These are phyloP conservation scores for Cuniculus paca DNA, from an alignment of 2,797 vertebrate genomes.

Conservation along the genomic window DNA sequence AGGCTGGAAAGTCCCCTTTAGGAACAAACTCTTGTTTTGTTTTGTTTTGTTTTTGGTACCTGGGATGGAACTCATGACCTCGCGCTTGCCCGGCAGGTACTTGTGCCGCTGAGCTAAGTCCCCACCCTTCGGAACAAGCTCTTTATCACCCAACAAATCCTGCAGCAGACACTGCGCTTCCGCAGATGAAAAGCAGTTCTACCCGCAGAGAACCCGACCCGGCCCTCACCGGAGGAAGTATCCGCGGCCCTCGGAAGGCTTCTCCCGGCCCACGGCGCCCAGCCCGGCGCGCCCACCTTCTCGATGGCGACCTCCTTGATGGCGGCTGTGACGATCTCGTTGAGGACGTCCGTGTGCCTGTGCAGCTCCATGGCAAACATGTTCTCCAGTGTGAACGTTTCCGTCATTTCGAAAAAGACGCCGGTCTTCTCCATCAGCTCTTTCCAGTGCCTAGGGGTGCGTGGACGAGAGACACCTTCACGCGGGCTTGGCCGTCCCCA, in stretches of 20 bases:
- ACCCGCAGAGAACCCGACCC: too few relatives aligned
- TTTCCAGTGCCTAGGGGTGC: constrained; percentile 94
- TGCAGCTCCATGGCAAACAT: constrained; percentile 99
- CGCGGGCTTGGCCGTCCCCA: rapidly evolving
- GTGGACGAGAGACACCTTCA: neutral
- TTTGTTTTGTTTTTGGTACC: too few relatives aligned
- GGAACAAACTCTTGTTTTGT: neutral
- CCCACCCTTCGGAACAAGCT: neutral
- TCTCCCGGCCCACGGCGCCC: too few relatives aligned
- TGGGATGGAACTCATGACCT: too few relatives aligned
- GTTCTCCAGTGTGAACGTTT: constrained; percentile 96
- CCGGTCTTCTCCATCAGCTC: constrained; percentile 94
- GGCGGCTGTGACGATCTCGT: constrained; percentile 94
- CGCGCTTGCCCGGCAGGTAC: too few relatives aligned
- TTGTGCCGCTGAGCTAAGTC: too few relatives aligned
- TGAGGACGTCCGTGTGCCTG: constrained; percentile 92
- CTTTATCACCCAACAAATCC: too few relatives aligned
- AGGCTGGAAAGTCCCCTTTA: neutral
- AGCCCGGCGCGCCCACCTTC: too few relatives aligned
- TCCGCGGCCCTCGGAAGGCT: too few relatives aligned
- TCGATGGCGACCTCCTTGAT: constrained; percentile 97
- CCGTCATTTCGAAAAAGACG: constrained; percentile 94
- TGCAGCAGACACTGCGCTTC: neutral
- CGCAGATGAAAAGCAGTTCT: neutral
- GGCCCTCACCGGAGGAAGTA: too few relatives aligned